Evolutionary conservation across 2,113 vertebrate genomes (phyloP), one percentile per base, ranked within the genome.

Genomic region (Limanda limanda): DNA sequence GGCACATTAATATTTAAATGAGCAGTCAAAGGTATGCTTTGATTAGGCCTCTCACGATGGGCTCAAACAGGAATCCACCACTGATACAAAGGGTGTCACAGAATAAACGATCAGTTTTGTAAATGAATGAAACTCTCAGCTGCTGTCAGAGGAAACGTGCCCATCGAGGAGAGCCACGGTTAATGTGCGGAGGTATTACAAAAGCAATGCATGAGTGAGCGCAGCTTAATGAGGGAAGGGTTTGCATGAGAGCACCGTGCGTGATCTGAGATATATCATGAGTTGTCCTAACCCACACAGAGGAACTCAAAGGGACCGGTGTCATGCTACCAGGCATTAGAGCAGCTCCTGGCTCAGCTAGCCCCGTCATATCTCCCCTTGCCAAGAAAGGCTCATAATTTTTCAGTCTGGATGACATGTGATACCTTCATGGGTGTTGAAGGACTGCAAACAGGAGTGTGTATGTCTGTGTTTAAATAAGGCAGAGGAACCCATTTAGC

Each of bases 1-100:
- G 61, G 8, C 2, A 37, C 74, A 86, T 86, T 86, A 74, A 87
- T 91, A 89, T 88, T 89, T 68, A 88, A 87, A 89, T 84, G 12
- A 58, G 74, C 58, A 71, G 31, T 66, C 74, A 68, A 80, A 35
- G 72, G 76, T 86, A 72, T 40, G 67, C 21, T 24, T 79, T 75
- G 78, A 83, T 66, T n/a, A 81, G 73, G 40, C 56, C 20, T 74
- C 61, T 77, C 56, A 63, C 68, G 18, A 20, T 18, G 48, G 52
- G 23, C 71, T 68, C 60, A 63, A 56, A 74, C 65, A 10, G 64
- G 68, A 67, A 56, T 67, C 65, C 35, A 13, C 1, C 54, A 0
- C 24, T 11, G 57, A 56, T 20, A 67, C 64, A 20, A 13, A 71
- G 17, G 52, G 23, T 31, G 31, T 31, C 31, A 14, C 63, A 7